These are phyloP conservation scores for Athetis lepigone DNA, from an alignment of 2,888 invertebrate genomes.

Conservation along the genomic window DNA sequence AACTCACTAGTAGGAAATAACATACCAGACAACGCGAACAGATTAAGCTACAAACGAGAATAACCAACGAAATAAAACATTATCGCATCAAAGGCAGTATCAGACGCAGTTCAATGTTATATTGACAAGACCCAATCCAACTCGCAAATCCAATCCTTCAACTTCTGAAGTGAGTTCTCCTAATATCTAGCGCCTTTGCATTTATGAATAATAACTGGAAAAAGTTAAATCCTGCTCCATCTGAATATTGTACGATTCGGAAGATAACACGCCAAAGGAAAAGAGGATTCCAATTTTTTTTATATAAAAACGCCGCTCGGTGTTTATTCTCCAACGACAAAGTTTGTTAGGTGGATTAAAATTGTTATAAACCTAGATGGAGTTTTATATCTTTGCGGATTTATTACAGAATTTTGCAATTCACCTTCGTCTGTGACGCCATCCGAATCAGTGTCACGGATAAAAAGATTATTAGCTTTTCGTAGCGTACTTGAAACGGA, in stretches of 20 bases:
- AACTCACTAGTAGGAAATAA: too few relatives aligned
- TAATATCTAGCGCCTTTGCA: slow-evolving; percentile 87
- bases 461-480: slow-evolving; percentile 25
- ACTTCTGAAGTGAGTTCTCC: slow-evolving; percentile 82
- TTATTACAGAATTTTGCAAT: slow-evolving; percentile 60
- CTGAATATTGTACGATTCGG: slow-evolving; percentile 85
- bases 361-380: slow-evolving; percentile 68
- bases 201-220: slow-evolving; percentile 89
- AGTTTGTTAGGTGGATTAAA: slow-evolving; percentile 76
- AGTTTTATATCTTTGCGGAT: slow-evolving; percentile 63
- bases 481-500: background rate
- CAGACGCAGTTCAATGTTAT: slow-evolving; percentile 70
- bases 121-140: slow-evolving; percentile 77
- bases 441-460: slow-evolving; percentile 29
- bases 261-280: slow-evolving; percentile 82
- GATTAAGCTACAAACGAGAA: slow-evolving; percentile 34
- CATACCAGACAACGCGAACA: slow-evolving; percentile 15
- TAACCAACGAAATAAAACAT: slow-evolving; percentile 57
- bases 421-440: slow-evolving; percentile 46
- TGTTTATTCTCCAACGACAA: slow-evolving; percentile 76
- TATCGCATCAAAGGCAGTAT: slow-evolving; percentile 61
- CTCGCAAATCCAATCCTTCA: slow-evolving; percentile 79
- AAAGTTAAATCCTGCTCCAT: slow-evolving; percentile 85
- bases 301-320: slow-evolving; percentile 59
- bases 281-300: slow-evolving; percentile 64